A percentile compares a stretch with the other conserved stretches of the same genome.
Conservation (phyloP, 2,113 vertebrate species). For the Arvicanthis niloticus region DNA sequence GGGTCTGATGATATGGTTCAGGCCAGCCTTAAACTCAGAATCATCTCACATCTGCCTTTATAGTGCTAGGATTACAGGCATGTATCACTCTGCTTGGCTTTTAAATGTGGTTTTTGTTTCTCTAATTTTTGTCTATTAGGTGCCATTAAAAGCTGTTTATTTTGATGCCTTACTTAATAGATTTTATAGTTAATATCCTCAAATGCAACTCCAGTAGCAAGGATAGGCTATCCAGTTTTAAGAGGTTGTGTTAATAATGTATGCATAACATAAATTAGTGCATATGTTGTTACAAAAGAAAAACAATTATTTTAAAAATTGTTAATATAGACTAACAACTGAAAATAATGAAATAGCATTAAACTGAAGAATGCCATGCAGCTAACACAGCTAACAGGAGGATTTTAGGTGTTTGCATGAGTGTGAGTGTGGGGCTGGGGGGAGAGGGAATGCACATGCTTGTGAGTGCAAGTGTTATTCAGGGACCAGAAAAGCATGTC, state of each 20-base stretch:
- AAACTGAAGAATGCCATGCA: constrained; percentile 43
- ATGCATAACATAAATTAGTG: constrained; percentile 29
- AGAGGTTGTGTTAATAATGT: background rate
- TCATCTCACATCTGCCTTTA: background rate
- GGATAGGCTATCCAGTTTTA: constrained; percentile 56
- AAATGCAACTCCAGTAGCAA: background rate
- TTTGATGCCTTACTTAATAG: background rate
- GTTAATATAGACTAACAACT: constrained; percentile 18
- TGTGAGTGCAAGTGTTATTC: background rate
- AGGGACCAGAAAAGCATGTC: background rate
- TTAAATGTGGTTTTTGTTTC: constrained; percentile 43
- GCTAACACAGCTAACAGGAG: constrained; percentile 34
- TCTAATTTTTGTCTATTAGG: background rate
- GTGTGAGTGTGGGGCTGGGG: background rate
- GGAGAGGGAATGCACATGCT: fast-evolving
- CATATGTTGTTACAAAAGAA: background rate
- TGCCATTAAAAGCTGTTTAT: constrained; percentile 1
- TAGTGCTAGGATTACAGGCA: background rate
- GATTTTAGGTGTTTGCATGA: background rate
- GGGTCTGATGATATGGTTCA: background rate
- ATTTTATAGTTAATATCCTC: constrained; percentile 8
- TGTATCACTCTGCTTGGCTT: background rate
- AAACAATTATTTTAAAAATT: constrained; percentile 15
- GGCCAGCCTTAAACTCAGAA: background rate
- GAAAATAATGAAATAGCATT: background rate